phyloP scores from a whole-genome alignment of 1,140 invertebrate species.

The Calliopsis andreniformis region DNA sequence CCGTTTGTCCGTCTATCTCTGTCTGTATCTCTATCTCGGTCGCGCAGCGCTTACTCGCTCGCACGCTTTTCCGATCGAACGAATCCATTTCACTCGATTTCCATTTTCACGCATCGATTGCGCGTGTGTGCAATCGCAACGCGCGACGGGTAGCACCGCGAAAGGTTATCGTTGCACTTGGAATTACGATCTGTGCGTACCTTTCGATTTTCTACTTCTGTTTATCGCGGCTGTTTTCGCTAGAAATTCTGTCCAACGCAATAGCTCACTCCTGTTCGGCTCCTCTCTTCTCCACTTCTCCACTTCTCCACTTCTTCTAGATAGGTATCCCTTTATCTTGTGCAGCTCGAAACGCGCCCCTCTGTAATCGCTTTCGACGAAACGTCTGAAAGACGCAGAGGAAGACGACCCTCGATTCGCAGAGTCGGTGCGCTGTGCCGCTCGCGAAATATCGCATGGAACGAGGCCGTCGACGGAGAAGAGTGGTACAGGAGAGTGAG shows the following conservation, averaged over 20 bases:
- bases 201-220: slow-evolving; percentile 49
- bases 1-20: slow-evolving; percentile 26
- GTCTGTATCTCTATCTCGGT: slow-evolving; percentile 22
- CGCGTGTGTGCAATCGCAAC: slow-evolving; percentile 58
- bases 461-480: slow-evolving; percentile 39
- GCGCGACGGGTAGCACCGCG: slow-evolving; percentile 69
- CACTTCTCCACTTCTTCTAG: no score
- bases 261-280: no score
- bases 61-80: slow-evolving; percentile 56
- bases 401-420: slow-evolving; percentile 34
- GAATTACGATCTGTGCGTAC: slow-evolving; percentile 72
- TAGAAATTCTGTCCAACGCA: no score
- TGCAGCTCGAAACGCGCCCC: no score
- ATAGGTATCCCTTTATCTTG: no score
- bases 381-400: slow-evolving; percentile 29
- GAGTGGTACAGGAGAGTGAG: no score
- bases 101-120: slow-evolving; percentile 75
- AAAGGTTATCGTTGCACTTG: slow-evolving; percentile 74
- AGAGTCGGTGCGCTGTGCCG: slow-evolving; percentile 46
- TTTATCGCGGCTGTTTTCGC: background rate
- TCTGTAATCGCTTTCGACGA: no score
- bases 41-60: slow-evolving; percentile 15
- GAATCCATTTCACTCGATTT: slow-evolving; percentile 77
- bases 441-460: slow-evolving; percentile 24
- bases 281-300: no score